A percentile compares a stretch with the other conserved stretches of the same genome.
phyloP scores from a whole-genome alignment of 2,797 vertebrate species.

The Notolepis coatsorum region DNA sequence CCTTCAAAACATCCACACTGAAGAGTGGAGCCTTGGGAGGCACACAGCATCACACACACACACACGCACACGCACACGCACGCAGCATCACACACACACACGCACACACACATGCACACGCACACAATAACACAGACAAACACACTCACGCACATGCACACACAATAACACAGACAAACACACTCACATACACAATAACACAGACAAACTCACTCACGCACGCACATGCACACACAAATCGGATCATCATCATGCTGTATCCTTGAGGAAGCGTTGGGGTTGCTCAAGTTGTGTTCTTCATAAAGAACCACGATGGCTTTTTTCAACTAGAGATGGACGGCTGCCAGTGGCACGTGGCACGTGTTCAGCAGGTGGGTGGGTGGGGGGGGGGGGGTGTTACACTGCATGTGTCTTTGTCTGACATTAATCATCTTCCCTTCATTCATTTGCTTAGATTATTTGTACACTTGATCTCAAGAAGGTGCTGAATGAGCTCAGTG shows the following conservation, averaged over 20 bases:
- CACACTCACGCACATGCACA: background rate
- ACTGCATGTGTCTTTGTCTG: no score
- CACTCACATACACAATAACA: background rate
- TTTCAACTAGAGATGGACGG: no score
- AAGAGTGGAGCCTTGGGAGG: background rate
- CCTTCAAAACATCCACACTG: slow-evolving; percentile 2
- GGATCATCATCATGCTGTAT: background rate
- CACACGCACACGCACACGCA: background rate
- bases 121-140: background rate
- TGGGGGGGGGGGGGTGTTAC: no score
- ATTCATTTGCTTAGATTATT: no score
- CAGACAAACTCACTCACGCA: background rate
- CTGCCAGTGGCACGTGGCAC: no score
- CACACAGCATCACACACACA: background rate
- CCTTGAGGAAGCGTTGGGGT: background rate
- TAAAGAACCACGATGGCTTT: background rate
- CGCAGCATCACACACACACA: background rate
- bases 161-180: background rate
- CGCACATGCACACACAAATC: background rate
- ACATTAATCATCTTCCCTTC: no score
- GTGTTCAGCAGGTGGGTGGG: no score
- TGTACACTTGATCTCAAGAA: no score
- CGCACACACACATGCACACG: background rate
- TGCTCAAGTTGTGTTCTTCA: background rate
- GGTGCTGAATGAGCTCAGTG: no score